These are phyloP conservation scores for Piezodorus guildinii DNA, from an alignment of 1,140 invertebrate genomes.

Conservation along the genomic window DNA sequence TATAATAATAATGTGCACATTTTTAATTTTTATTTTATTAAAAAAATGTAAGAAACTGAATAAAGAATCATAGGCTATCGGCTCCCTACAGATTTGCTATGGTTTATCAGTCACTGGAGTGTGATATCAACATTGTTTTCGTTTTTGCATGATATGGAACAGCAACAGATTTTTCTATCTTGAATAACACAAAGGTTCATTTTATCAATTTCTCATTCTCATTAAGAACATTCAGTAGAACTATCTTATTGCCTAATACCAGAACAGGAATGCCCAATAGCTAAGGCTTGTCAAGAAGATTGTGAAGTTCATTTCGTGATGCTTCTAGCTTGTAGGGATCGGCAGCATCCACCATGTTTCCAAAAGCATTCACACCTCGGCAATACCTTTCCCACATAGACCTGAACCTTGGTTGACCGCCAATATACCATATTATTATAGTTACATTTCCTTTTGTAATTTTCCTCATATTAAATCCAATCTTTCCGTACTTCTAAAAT, in stretches of 20 bases:
- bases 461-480: slow-evolving; percentile 99
- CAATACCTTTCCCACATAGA: slow-evolving; percentile 99
- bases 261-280: slow-evolving; percentile 93
- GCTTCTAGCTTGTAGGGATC: slow-evolving; percentile 98
- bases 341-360: slow-evolving; percentile 99
- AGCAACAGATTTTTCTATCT: slow-evolving; percentile 99
- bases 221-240: slow-evolving; percentile 90
- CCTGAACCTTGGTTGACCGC: slow-evolving; percentile 95
- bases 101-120: slow-evolving; percentile 97
- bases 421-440: slow-evolving; percentile 99
- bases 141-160: slow-evolving; percentile 99
- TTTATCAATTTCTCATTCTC: slow-evolving; percentile 97
- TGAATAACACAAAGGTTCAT: slow-evolving; percentile 98
- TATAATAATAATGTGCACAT: slow-evolving; percentile 5
- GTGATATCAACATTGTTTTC: slow-evolving; percentile 99
- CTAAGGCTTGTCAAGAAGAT: slow-evolving; percentile 94
- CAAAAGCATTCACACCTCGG: slow-evolving; percentile 97
- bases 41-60: neutral
- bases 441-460: slow-evolving; percentile 99
- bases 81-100: slow-evolving; percentile 75
- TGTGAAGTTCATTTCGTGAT: slow-evolving; percentile 93
- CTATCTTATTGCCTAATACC: slow-evolving; percentile 96
- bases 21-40: neutral
- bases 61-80: slow-evolving; percentile 4
- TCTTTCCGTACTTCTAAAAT: too few species aligned